These are phyloP conservation scores for Anastrepha ludens DNA, from an alignment of 1,140 invertebrate genomes.

Conservation along the genomic window DNA sequence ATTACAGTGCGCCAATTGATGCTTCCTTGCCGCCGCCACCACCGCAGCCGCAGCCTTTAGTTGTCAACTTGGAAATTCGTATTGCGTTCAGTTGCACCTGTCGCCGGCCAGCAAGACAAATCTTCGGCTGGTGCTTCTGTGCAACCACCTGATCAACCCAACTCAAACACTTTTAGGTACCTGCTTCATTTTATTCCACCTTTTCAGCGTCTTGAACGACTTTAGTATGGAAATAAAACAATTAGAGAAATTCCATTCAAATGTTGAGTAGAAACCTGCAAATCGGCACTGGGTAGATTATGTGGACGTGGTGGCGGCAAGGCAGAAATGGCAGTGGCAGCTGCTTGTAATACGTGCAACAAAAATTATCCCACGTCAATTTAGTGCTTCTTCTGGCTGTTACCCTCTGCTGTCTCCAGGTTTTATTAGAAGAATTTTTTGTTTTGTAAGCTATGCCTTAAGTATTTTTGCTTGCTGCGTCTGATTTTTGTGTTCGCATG, in stretches of 20 bases:
- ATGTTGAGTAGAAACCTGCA: background rate
- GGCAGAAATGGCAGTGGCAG: background rate
- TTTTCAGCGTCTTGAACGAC: background rate
- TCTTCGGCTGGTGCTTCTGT: background rate
- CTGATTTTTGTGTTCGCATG: no score
- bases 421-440: background rate
- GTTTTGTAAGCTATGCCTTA: background rate
- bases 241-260: background rate
- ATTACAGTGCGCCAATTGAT: background rate
- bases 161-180: background rate
- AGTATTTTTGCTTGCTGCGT: background rate
- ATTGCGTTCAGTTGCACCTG: conserved; percentile 47
- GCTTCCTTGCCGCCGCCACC: background rate
- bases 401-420: background rate
- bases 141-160: background rate
- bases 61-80: conserved; percentile 7
- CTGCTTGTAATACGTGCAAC: background rate
- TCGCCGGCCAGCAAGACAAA: conserved; percentile 5
- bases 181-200: background rate
- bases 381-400: background rate
- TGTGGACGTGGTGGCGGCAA: background rate
- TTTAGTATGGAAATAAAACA: conserved; percentile 52
- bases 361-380: conserved; percentile 40
- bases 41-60: background rate
- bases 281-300: background rate